Percentiles rank a stretch among this genome's conserved stretches.
These are phyloP conservation scores for Pachypanchax playfairii DNA, from an alignment of 2,113 vertebrate genomes.

Conservation along the genomic window DNA sequence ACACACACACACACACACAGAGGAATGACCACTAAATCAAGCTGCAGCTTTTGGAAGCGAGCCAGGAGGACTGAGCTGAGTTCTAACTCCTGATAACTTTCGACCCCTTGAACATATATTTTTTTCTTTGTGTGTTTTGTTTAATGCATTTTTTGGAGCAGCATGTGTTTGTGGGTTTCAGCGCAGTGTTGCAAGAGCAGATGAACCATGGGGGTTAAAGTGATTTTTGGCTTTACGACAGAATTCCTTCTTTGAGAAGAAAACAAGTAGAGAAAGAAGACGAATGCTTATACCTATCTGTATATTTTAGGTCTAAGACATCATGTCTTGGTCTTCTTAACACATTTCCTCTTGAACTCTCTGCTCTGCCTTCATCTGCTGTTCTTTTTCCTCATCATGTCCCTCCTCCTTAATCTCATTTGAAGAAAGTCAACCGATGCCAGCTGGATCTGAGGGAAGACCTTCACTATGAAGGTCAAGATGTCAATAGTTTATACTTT, in stretches of 20 bases:
- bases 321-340: no score
- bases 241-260: constrained; percentile 20
- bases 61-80: constrained; percentile 13
- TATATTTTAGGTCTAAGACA: constrained; percentile 17
- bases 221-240: constrained; percentile 25
- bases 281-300: constrained; percentile 23
- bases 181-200: constrained; percentile 26
- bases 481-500: neutral
- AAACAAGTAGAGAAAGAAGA: neutral
- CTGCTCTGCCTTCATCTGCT: constrained; percentile 2
- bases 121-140: constrained; percentile 1
- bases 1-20: constrained; percentile 27
- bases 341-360: neutral
- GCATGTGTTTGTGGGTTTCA: constrained; percentile 20
- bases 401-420: constrained; percentile 1
- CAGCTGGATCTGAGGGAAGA: no score
- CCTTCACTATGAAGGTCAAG: neutral
- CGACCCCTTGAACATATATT: neutral
- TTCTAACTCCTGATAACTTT: constrained; percentile 10
- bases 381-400: constrained; percentile 16
- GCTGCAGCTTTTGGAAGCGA: constrained; percentile 24
- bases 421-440: no score
- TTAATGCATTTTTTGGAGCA: constrained; percentile 8
- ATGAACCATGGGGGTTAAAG: constrained; percentile 22
- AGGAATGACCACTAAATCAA: constrained; percentile 52